phyloP scores from a whole-genome alignment of 64 coral and sea anemone species.

The Dendronephthya gigantea region DNA sequence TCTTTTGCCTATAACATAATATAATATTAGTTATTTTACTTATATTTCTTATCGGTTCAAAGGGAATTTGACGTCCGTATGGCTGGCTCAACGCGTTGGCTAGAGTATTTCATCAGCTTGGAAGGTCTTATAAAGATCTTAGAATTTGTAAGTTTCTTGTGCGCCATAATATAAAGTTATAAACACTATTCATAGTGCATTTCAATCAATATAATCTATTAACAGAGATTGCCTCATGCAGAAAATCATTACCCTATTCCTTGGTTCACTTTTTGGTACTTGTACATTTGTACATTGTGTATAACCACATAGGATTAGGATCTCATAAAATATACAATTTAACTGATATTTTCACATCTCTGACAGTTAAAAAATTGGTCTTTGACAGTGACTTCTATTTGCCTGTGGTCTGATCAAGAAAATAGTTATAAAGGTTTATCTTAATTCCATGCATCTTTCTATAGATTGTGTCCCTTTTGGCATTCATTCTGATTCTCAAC shows the following conservation, averaged over 20 bases:
- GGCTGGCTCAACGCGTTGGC: conserved; percentile 32
- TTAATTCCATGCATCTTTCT: conserved; percentile 25
- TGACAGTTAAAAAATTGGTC: too few relatives aligned
- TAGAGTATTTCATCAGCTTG: conserved; percentile 43
- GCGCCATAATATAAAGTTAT: not conserved
- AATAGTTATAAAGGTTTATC: not conserved
- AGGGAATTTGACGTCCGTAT: conserved; percentile 28
- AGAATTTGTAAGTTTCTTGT: conserved; percentile 35
- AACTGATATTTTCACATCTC: too few relatives aligned
- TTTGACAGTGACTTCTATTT: too few relatives aligned
- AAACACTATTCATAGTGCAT: not conserved
- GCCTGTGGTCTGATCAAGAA: too few relatives aligned
- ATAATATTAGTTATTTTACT: not conserved
- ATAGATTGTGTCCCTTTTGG: conserved; percentile 68
- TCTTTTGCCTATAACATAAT: not conserved
- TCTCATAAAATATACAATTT: too few relatives aligned
- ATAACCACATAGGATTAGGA: too few relatives aligned
- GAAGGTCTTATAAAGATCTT: conserved; percentile 52
- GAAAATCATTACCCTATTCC: too few relatives aligned
- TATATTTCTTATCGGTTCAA: too few relatives aligned
- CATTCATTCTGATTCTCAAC: conserved; percentile 66
- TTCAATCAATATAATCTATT: not conserved
- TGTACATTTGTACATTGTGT: too few relatives aligned
- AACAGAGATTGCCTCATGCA: too few relatives aligned
- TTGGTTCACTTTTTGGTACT: too few relatives aligned